A percentile compares a stretch with the other conserved stretches of the same genome.
phyloP scores from a whole-genome alignment of 2,113 vertebrate species.

The Charadrius vociferus region DNA sequence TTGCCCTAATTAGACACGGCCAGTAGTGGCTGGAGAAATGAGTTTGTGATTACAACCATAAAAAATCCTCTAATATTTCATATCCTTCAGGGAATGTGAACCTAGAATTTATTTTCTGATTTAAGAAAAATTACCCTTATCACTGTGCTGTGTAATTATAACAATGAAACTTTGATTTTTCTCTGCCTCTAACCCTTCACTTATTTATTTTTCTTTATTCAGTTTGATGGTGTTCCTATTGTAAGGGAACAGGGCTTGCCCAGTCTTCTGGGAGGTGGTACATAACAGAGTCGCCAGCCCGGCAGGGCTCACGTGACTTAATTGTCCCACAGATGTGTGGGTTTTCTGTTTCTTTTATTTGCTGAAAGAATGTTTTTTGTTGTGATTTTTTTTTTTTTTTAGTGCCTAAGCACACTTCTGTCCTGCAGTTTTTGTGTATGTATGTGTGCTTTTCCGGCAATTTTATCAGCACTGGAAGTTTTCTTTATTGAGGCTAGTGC shows the following conservation, averaged over 20 bases:
- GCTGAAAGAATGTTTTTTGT: background rate
- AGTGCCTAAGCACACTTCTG: background rate
- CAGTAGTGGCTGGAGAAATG: constrained; percentile 61
- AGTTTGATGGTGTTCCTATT: background rate
- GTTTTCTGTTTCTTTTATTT: background rate
- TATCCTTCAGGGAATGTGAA: constrained; percentile 48
- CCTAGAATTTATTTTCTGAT: constrained; percentile 54
- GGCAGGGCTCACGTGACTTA: background rate
- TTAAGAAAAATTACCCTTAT: constrained; percentile 45
- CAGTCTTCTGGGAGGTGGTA: background rate
- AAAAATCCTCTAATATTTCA: constrained; percentile 57
- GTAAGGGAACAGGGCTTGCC: background rate
- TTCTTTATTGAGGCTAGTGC: background rate
- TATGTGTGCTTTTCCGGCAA: background rate
- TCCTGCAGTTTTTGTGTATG: background rate
- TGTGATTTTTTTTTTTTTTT: background rate
- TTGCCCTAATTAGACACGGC: constrained; percentile 71
- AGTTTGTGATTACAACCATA: constrained; percentile 61
- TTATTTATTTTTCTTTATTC: constrained; percentile 14
- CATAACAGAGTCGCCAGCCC: background rate
- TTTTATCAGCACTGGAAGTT: background rate
- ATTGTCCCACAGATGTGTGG: background rate
- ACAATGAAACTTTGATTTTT: constrained; percentile 27
- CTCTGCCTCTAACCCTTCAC: background rate
- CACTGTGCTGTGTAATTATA: constrained; percentile 40